Evolutionary conservation across 2,113 vertebrate genomes (phyloP).

Genomic region (Vireo altiloquus): DNA sequence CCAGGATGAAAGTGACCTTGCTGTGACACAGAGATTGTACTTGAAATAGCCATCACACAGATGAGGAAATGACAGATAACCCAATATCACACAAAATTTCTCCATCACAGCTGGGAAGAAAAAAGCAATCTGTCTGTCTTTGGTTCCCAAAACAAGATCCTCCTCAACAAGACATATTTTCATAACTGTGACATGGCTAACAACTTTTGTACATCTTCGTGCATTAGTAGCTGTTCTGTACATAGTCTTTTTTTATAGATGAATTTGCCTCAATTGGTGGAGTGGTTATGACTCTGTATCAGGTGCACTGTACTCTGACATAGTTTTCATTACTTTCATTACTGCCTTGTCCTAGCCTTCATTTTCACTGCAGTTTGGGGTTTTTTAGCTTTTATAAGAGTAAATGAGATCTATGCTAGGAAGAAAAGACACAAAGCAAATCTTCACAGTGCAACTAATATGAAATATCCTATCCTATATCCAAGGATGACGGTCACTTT

Average conservation of each 20-base stretch:
- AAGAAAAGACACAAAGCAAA: not conserved
- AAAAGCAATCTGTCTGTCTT: not conserved
- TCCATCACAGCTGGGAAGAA: not conserved
- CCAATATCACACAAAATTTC: not conserved
- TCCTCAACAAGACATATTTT: not conserved
- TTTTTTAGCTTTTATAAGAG: not conserved
- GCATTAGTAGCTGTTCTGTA: not conserved
- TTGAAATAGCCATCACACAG: not conserved
- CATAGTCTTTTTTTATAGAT: not conserved
- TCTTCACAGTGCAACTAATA: not conserved
- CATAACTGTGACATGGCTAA: not conserved
- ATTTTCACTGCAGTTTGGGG: not conserved
- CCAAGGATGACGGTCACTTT: not conserved
- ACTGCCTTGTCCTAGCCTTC: not conserved
- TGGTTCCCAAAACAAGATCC: not conserved
- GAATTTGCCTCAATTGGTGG: not conserved
- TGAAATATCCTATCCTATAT: not conserved
- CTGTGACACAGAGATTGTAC: not conserved
- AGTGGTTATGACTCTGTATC: not conserved
- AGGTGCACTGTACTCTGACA: not conserved
- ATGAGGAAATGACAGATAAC: not conserved
- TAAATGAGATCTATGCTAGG: not conserved
- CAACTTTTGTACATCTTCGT: not conserved
- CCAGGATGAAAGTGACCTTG: not conserved
- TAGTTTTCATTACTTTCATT: not conserved